A percentile compares a stretch with the other conserved stretches of the same genome.
These are phyloP conservation scores for Dipodomys ordii DNA, from an alignment of 2,113 vertebrate species.

Conservation along the genomic window DNA sequence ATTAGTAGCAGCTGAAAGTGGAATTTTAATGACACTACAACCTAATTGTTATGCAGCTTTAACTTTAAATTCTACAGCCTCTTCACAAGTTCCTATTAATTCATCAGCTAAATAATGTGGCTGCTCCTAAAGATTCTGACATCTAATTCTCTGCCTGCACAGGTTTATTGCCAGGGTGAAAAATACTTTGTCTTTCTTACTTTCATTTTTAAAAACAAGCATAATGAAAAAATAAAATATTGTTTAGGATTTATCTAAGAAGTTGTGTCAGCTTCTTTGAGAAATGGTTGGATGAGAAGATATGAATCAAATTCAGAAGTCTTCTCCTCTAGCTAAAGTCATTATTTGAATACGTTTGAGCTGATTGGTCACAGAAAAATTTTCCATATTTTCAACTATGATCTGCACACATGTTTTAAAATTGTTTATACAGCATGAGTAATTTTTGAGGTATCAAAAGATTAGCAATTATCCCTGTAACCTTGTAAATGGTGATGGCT, in stretches of 20 bases:
- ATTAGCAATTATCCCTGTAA: neutral
- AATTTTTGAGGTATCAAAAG: constrained; percentile 34
- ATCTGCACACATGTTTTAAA: neutral
- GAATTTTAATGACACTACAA: constrained; percentile 76
- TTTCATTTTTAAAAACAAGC: constrained; percentile 75
- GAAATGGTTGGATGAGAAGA: constrained; percentile 53
- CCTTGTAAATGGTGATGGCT: neutral
- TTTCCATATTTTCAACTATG: constrained; percentile 11
- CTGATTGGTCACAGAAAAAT: neutral
- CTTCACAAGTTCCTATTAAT: constrained; percentile 68
- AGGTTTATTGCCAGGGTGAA: constrained; percentile 73
- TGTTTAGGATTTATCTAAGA: constrained; percentile 65
- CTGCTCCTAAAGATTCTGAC: constrained; percentile 67
- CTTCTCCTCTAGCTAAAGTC: neutral
- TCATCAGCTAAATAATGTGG: constrained; percentile 72
- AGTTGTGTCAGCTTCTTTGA: constrained; percentile 57
- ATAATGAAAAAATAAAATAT: constrained; percentile 78
- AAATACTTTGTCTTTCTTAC: constrained; percentile 68
- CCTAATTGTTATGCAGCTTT: constrained; percentile 75
- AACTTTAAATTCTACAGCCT: constrained; percentile 68
- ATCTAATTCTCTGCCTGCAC: constrained; percentile 69
- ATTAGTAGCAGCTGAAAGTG: constrained; percentile 67
- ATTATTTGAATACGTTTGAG: constrained; percentile 52
- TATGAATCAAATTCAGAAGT: constrained; percentile 59
- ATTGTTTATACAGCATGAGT: neutral